Evolutionary conservation across 1,140 invertebrate genomes (phyloP), one percentile per base, ranked within the genome.

Genomic region (Hydropsyche tenuis): DNA sequence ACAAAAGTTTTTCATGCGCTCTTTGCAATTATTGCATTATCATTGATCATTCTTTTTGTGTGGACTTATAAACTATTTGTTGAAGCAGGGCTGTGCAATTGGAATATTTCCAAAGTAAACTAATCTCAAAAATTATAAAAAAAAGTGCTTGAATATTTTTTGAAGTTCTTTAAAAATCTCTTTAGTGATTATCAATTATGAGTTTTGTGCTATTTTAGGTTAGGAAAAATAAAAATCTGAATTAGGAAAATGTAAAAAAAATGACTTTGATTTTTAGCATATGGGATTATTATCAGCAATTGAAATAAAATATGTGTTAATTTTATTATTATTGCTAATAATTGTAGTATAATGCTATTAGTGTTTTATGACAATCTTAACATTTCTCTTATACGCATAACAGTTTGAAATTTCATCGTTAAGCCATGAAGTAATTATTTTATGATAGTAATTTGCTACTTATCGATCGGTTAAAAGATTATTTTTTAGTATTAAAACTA

Each of bases 1-100:
- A 4, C 4, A 48, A n/a, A 6, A 48, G 14, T 48, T 48, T 48
- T 14, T 48, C 22, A 12, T 25, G 20, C 51, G 18, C 51, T 53
- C 51, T 53, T 20, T 46, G 45, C 11, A 3, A 46, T n/a, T 4
- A 53, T 20, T 20, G 18, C n/a, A 53, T 20, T 53, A 18, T 60
- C 4, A 22, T 16, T 22, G 51, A 56, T 56, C 51, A 5, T 51
- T 56, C 22, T 60, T 60, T 60, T 25, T 25, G 23, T 7, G 20
- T 60, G 23, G 25, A 27, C 25, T 60, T 27, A n/a, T n/a, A 60
- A 25, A 25, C 25, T 60, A 60, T 60, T 12, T 60, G 56, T 60
- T 60, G 14, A 53, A 60, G 56, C 56, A 60, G 56, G 56, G 56
- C 56, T 60, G 56, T 60, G 56, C 56, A 60, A 60, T 60, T 25